Evolutionary conservation across 2,113 vertebrate species (phyloP), one percentile per base, ranked within the genome.

Genomic region (Astatoreochromis straeleni): DNA sequence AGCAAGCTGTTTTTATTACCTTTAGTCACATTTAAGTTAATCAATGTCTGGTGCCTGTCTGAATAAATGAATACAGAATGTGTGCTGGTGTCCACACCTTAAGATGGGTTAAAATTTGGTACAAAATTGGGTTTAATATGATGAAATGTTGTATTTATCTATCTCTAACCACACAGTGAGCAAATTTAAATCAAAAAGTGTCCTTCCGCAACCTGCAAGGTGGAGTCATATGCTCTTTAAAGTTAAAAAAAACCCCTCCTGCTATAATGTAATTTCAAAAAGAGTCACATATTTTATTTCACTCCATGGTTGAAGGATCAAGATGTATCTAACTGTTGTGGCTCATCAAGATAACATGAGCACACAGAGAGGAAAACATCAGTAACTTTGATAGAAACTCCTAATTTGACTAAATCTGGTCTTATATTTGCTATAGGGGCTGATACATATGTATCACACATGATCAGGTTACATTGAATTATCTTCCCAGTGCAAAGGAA

Each of bases 21-120:
- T 78, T n/a, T 31, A 78, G 26, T 78, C 45, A 31, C 10, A 78
- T 49, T 49, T 49, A 31, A 78, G 16, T 78, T 78, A 78, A 78
- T 29, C 26, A 13, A 5, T 11, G 42, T 19, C 42, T 78, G 10
- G 24, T 75, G 16, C 16, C 14, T 29, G 16, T 75, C 9, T 49
- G 70, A 78, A 49, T 29, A 78, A 78, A 47, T 49, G 9, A 49
- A 47, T 31, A 29, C 10, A 78, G 45, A 49, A 78, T 19, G 24
- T 31, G 14, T 45, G 40, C 14, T 47, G 6, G 42, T 75, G 73
- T 78, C 11, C 5, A 51, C 26, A 31, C 42, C 42, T 19, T 49
- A 31, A n/a, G 45, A 31, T 49, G 24, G 21, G 24, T 47, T 47
- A 5, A 17, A 31, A 49, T 29, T 1, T 49, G 42, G 16, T 75